Evolutionary conservation across 2,113 vertebrate genomes (phyloP).

Genomic region (Megatriorchis doriae): DNA sequence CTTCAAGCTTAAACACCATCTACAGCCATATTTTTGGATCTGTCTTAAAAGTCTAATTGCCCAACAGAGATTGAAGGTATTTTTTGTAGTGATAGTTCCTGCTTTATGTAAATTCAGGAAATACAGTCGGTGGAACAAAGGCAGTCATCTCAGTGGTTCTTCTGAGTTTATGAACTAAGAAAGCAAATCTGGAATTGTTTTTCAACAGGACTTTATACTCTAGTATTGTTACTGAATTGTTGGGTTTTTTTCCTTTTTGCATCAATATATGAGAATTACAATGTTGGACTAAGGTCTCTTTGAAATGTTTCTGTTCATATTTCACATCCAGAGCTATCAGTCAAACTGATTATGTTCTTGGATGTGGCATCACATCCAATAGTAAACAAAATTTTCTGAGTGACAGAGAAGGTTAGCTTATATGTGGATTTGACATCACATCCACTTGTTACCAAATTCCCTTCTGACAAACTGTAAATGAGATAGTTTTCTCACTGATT

Average conservation of each 20-base stretch:
- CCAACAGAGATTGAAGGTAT: not conserved
- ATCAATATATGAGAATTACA: not conserved
- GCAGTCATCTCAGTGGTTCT: not conserved
- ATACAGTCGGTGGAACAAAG: not conserved
- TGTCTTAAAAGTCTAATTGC: not conserved
- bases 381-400: slow-evolving; percentile 14
- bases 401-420: slow-evolving; percentile 13
- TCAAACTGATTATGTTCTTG: not conserved
- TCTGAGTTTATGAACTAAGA: not conserved
- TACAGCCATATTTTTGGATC: not conserved
- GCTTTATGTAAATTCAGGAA: not conserved
- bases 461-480: slow-evolving; percentile 10
- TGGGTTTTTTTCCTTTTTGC: not conserved
- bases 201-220: not conserved
- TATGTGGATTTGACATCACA: not conserved
- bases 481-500: not conserved
- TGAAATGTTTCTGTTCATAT: slow-evolving; percentile 4
- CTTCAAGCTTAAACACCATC: not conserved
- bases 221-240: not conserved
- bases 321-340: not conserved
- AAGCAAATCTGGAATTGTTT: not conserved
- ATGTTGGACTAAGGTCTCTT: not conserved
- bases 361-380: not conserved
- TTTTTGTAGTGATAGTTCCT: not conserved
- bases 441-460: not conserved